phyloP scores from a whole-genome alignment of 2,113 vertebrate species.

The Passerina amoena region DNA sequence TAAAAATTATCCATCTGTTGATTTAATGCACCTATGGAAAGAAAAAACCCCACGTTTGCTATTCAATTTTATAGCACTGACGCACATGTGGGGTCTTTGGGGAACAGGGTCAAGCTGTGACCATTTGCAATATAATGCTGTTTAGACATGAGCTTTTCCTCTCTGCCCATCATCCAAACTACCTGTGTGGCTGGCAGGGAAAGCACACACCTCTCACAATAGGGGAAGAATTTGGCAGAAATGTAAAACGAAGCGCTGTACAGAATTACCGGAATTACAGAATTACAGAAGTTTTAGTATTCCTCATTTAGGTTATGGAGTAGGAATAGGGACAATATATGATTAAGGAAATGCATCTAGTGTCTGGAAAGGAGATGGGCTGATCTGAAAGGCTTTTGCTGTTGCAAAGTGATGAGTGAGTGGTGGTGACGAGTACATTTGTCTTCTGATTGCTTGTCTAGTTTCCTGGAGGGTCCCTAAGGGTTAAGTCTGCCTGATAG shows the following conservation, averaged over 20 bases:
- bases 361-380: neutral
- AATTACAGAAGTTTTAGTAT: neutral
- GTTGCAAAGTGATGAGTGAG: neutral
- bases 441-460: neutral
- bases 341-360: neutral
- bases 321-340: neutral
- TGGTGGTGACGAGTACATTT: neutral
- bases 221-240: neutral
- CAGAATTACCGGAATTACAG: neutral
- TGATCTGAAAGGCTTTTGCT: neutral
- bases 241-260: neutral
- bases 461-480: neutral
- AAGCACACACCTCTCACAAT: accelerated
- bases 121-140: neutral
- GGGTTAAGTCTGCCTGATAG: neutral
- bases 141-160: neutral
- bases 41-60: neutral
- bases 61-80: neutral
- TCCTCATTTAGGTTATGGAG: neutral
- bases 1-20: accelerated
- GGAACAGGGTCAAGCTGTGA: neutral
- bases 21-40: neutral
- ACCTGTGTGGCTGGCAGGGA: neutral
- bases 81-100: neutral
- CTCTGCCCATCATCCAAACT: neutral